These are phyloP conservation scores for Geophilus truncorum DNA, from an alignment of 2,888 invertebrate species.

Conservation along the genomic window DNA sequence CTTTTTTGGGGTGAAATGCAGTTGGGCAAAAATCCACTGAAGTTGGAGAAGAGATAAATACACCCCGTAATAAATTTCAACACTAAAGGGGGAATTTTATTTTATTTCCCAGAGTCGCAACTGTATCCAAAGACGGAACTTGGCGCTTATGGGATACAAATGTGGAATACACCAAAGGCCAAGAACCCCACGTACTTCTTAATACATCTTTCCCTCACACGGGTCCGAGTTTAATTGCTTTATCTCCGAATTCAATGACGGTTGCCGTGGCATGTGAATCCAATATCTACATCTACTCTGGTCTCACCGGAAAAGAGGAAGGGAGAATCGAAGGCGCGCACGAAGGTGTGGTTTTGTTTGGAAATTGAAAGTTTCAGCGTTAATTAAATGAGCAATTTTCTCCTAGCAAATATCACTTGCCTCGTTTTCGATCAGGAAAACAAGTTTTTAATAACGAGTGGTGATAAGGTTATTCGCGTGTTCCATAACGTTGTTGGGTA, in stretches of 20 bases:
- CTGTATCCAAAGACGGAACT: slow-evolving; percentile 79
- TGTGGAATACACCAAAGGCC: slow-evolving; percentile 75
- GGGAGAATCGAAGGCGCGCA: slow-evolving; percentile 62
- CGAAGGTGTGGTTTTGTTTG: slow-evolving; percentile 45
- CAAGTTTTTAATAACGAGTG: slow-evolving; percentile 65
- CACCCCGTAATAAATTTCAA: too few relatives aligned
- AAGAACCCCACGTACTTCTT: slow-evolving; percentile 66
- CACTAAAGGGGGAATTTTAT: too few relatives aligned
- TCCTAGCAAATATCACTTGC: slow-evolving; percentile 63
- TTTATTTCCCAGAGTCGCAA: slow-evolving; percentile 58
- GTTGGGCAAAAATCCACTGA: too few relatives aligned
- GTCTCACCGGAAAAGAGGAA: slow-evolving; percentile 61
- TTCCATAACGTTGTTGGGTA: slow-evolving; percentile 73
- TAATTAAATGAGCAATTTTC: too few relatives aligned
- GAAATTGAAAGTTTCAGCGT: not conserved
- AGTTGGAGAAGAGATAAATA: too few relatives aligned
- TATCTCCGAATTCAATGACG: slow-evolving; percentile 75
- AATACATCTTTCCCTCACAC: slow-evolving; percentile 57
- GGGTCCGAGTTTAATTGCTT: slow-evolving; percentile 57
- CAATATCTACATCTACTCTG: slow-evolving; percentile 65
- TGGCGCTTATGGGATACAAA: slow-evolving; percentile 83
- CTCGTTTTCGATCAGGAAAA: slow-evolving; percentile 70
- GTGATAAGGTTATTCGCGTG: slow-evolving; percentile 69
- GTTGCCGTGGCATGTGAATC: slow-evolving; percentile 64
- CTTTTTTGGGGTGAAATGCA: too few relatives aligned